phyloP scores from a whole-genome alignment of 2,797 vertebrate species.

The Sebastes baramenuke region DNA sequence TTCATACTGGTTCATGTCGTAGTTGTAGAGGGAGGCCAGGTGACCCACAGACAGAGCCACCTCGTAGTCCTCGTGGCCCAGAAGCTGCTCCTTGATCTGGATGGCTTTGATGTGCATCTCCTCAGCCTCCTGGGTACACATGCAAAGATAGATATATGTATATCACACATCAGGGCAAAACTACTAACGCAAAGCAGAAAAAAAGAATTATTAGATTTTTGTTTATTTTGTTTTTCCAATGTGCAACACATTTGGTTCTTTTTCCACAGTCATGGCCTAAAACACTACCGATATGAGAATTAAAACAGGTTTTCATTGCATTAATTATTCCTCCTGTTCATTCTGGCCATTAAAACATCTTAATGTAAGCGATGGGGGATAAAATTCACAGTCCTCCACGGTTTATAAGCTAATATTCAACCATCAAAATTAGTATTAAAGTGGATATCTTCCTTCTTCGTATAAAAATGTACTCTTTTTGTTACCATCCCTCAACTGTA shows the following conservation, averaged over 20 bases:
- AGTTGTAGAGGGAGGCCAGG: conserved; percentile 98
- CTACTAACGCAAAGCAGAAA: neutral
- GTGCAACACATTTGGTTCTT: neutral
- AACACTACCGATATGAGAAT: neutral
- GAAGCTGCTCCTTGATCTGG: conserved; percentile 99
- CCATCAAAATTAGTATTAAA: neutral
- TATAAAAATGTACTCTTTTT: too few species aligned
- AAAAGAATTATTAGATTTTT: neutral
- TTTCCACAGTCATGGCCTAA: neutral
- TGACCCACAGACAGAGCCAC: conserved; percentile 98
- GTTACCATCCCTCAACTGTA: neutral
- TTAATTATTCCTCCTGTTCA: neutral
- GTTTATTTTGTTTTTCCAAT: neutral
- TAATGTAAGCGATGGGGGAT: neutral
- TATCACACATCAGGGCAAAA: neutral
- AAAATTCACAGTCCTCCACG: neutral
- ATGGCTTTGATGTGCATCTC: conserved; percentile 99
- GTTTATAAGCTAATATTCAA: neutral
- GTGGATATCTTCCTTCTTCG: too few species aligned
- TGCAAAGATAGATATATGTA: neutral
- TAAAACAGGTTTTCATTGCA: neutral
- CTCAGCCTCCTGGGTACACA: conserved; percentile 90
- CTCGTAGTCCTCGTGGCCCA: conserved; percentile 99
- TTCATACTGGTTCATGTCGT: conserved; percentile 99
- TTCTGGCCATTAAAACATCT: neutral